These are phyloP conservation scores for Ochropleura leucogaster DNA, from an alignment of 2,888 invertebrate genomes.

Conservation along the genomic window DNA sequence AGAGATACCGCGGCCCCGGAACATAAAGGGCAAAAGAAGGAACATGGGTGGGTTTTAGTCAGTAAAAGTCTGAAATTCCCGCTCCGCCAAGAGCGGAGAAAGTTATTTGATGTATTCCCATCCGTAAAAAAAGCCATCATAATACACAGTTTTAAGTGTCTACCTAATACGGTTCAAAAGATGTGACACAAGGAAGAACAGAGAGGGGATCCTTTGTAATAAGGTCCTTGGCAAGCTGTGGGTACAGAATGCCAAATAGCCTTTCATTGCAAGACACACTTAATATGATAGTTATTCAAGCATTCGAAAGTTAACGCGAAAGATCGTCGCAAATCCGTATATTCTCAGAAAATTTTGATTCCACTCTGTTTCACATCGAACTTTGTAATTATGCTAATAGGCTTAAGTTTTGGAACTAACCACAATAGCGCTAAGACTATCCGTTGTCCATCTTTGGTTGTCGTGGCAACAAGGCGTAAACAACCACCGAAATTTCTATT, in stretches of 20 bases:
- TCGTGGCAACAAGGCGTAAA: neutral
- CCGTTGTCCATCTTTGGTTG: slow-evolving; percentile 2
- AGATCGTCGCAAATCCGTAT: slow-evolving; percentile 8
- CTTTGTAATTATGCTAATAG: slow-evolving; percentile 32
- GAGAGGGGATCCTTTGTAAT: neutral
- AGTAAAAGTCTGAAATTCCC: no score
- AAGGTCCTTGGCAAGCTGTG: neutral
- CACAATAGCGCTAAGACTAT: neutral
- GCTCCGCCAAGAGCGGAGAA: no score
- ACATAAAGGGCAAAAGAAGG: no score
- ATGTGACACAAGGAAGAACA: neutral
- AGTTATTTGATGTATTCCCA: no score
- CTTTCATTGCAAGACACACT: neutral
- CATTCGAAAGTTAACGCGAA: neutral
- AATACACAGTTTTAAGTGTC: neutral
- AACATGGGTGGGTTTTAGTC: no score
- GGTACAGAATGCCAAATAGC: neutral
- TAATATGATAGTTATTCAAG: neutral
- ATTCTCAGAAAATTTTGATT: slow-evolving; percentile 11
- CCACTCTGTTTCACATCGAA: slow-evolving; percentile 10
- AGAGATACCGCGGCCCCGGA: no score
- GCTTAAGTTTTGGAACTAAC: slow-evolving; percentile 8
- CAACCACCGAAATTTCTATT: neutral
- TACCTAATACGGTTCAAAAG: neutral
- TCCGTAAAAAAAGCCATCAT: neutral